Evolutionary conservation across 1,140 invertebrate species (phyloP), one percentile per base, ranked within the genome.

Genomic region (Anastrepha ludens): DNA sequence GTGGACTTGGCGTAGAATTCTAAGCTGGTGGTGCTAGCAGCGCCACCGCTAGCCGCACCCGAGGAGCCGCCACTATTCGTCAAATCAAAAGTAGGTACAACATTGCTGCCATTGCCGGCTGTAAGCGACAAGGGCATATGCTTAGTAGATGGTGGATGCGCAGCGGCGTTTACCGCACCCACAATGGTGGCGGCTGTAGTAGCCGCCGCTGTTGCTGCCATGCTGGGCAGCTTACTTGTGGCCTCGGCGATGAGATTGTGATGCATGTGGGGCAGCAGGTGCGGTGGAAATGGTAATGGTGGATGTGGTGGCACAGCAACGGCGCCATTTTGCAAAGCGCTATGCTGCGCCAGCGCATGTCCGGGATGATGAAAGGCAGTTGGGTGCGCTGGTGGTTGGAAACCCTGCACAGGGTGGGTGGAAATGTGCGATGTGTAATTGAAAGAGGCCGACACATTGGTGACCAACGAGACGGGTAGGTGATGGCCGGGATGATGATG

Each of bases 201-300:
- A 15, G 88, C 78, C 20, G 88, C 39, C 11, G 87, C 58, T 17
- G 64, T 50, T 5, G 89, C 88, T 29, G 91, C 90, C 0, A 92
- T 91, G 4, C 89, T 90, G 0, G 92, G 91, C 89, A 93, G 62
- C 86, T 93, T 93, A 88, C 91, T 91, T 50, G 92, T 89, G 44
- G 92, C 91, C 87, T 93, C 92, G 1, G 91, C 91, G 20, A 93
- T 93, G 1, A 93, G 90, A 90, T 92, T 93, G 86, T 92, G 92
- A 88, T 93, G 92, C 89, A 88, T 88, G 55, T 88, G 88, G 9
- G 89, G 94, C 20, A 95, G 90, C n/a, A 95, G 90, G 11, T 96
- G 95, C 0, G 96, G 95, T 2, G 92, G 89, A 86, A 96, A 96
- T 39, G 96, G 95, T 65, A 95, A 93, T n/a, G 93, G 65, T 88